Conservation (phyloP, 2,797 vertebrate genomes). For the Podarcis siculus region DNA sequence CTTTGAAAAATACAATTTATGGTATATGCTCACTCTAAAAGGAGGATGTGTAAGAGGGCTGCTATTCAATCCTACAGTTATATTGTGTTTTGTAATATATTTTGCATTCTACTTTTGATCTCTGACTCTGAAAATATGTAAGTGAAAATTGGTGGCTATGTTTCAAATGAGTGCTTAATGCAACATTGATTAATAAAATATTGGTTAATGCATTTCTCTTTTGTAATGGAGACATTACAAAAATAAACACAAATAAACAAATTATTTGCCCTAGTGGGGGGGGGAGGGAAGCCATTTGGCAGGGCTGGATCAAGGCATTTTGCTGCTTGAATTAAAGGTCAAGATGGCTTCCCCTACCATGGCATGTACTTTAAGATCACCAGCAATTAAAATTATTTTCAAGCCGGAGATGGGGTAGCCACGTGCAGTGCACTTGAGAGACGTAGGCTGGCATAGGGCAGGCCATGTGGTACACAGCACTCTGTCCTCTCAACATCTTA, state of each 20-base stretch:
- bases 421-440: too few relatives aligned
- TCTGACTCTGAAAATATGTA: background rate
- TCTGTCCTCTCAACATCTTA: too few relatives aligned
- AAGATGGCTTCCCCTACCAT: too few relatives aligned
- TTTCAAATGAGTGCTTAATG: background rate
- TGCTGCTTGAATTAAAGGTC: too few relatives aligned
- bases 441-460: too few relatives aligned
- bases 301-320: too few relatives aligned
- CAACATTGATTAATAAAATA: background rate
- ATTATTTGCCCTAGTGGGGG: background rate
- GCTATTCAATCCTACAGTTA: background rate
- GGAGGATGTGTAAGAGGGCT: background rate
- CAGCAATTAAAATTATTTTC: too few relatives aligned
- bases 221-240: background rate
- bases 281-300: background rate
- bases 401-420: too few relatives aligned
- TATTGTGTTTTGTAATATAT: background rate
- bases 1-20: background rate
- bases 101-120: background rate
- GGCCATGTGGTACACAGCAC: too few relatives aligned
- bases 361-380: too few relatives aligned
- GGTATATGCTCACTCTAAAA: background rate
- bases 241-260: background rate
- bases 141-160: background rate
- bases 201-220: background rate